Evolutionary conservation across 2,888 invertebrate species (phyloP).

Genomic region (Empis livida): DNA sequence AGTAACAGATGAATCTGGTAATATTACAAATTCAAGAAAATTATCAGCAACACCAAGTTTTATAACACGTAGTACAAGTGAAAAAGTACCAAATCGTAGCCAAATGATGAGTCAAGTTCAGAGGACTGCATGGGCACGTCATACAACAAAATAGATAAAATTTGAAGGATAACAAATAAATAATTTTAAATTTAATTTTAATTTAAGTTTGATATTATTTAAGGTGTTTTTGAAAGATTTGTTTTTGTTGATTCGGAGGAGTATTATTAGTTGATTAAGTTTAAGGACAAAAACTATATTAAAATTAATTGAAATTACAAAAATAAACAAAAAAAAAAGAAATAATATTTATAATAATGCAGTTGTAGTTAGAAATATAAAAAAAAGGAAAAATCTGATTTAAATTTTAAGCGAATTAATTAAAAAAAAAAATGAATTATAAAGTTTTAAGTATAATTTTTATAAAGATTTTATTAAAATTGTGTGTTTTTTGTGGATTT

Average conservation of each 20-base stretch:
- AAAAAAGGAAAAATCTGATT: no score
- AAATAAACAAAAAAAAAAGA: no score
- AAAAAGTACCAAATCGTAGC: constrained; percentile 72
- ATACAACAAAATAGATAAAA: constrained; percentile 60
- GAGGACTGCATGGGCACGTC: constrained; percentile 72
- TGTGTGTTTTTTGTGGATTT: neutral
- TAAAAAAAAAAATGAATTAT: no score
- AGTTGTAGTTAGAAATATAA: no score
- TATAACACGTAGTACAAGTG: constrained; percentile 69
- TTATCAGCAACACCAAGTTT: constrained; percentile 45
- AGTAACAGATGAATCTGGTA: constrained; percentile 41
- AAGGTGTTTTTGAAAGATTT: neutral
- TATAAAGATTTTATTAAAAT: neutral
- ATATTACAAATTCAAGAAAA: constrained; percentile 35
- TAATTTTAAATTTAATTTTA: neutral
- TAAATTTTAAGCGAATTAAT: no score
- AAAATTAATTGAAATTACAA: no score
- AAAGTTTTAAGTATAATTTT: no score
- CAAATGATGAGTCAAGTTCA: constrained; percentile 74
- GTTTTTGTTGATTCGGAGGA: neutral
- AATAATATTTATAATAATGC: no score
- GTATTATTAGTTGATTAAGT: neutral
- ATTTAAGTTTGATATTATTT: neutral
- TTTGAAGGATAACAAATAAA: neutral
- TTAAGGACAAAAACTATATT: neutral